Base-by-base conservation (phyloP, 2,888 invertebrate genomes). In the Synanthedon vespiformis region DNA sequence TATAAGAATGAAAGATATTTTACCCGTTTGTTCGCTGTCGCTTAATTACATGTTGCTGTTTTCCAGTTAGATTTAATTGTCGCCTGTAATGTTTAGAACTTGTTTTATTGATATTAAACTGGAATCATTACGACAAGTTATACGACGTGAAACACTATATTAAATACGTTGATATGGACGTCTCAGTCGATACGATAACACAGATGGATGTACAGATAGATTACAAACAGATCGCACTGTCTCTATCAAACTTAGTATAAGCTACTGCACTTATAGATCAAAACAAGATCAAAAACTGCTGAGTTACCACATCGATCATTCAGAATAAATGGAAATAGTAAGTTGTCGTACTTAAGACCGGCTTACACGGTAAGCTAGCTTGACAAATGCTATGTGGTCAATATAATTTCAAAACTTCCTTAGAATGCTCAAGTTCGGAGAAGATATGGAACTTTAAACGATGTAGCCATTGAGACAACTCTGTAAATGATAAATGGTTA, bases 271-370 rank as follows among this genome's bases (percentile, higher is more conserved):
- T 75, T 74, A 74, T 68, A 70, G 73, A 77, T 80, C 80, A 72
- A 80, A 82, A 80, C 74, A 68, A 70, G 73, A 77, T 80, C 80
- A 72, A 80, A 82, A 80, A 81, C 72, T 81, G 83, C 83, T 83
- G 81, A 82, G 77, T 73, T 79, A 77, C 75, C 76, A 72, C 81
- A 83, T 85, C 83, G 71, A 84, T 85, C 83, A 83, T 48, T 71
- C 65, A 70, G 67, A 74, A 75, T 74, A 70, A 73, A 62, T 68
- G 62, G 58, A 70, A 70, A 68, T 69, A 67, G 65, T 71, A 65
- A 67, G 61, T 67, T 66, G 63, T 63, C 55, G 52, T 57, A 63
- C 58, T 52, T 40, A 63, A 70, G 70, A 40, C 48, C 16, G 13
- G 41, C 53, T 48, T 55, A 60, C 64, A 74, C 55, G 52, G 18